Evolutionary conservation across 2,113 vertebrate species (phyloP), one percentile per base, ranked within the genome.

Genomic region (Ceuthmochares aereus): DNA sequence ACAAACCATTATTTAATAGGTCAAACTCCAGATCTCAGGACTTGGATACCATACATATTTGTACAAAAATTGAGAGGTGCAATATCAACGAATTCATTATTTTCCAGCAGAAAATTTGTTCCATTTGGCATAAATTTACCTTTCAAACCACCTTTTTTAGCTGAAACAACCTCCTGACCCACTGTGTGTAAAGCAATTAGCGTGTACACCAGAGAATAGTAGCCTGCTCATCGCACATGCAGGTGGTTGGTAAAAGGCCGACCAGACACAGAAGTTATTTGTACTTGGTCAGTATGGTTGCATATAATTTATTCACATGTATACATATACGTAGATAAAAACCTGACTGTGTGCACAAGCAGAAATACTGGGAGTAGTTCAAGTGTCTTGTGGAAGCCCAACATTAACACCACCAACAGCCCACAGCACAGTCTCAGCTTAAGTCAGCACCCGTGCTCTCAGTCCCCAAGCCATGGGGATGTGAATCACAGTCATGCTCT

Each of bases 401-500:
- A 30, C 7, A 11, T 18, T n/a, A 47, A 26, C 26, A 67, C 14
- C 26, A 47, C 16, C 40, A n/a, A 13, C 32, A 2, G 1, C 55
- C 27, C 0, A 0, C 34, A 47, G 25, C 54, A n/a, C 1, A 4
- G 32, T 29, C 69, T 52, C 0, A 0, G 6, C 40, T 21, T 1
- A 3, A 22, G 20, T 15, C 69, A 62, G 59, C 52, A 43, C 12
- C 47, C 23, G 25, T 66, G 47, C 32, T 51, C 37, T 56, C 52
- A 10, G 45, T 62, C 34, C 74, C n/a, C 13, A 21, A 19, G 45
- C 32, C 52, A 13, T 0, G 4, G 64, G 14, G 36, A 36, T 1
- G 0, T 30, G 30, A 88, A 60, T 52, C 63, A 80, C 56, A n/a
- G 37, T 11, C 9, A 1, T 32, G 37, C 51, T 40, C 45, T 0